phyloP scores from a whole-genome alignment of 2,113 vertebrate species.

The Syngnathus scovelli region DNA sequence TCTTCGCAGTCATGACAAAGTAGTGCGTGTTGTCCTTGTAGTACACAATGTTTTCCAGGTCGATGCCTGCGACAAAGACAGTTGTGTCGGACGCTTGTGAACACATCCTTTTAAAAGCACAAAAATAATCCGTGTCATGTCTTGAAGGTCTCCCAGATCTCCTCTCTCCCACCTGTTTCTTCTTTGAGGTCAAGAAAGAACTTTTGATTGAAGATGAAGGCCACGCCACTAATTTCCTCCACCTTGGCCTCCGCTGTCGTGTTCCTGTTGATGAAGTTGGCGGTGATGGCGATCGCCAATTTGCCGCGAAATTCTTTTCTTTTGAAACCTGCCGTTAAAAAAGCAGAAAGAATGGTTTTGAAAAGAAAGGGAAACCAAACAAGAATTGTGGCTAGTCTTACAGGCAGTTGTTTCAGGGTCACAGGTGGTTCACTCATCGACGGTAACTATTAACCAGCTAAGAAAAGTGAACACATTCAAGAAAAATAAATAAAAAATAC shows the following conservation, averaged over 20 bases:
- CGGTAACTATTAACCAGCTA: too few relatives aligned
- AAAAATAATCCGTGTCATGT: not conserved
- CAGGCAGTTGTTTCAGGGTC: constrained; percentile 49
- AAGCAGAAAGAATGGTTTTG: not conserved
- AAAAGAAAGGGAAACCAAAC: not conserved
- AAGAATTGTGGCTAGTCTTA: constrained; percentile 12
- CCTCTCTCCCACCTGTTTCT: constrained; percentile 79
- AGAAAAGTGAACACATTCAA: too few relatives aligned
- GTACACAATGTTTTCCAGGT: constrained; percentile 98
- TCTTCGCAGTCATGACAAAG: constrained; percentile 99
- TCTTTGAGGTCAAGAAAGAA: constrained; percentile 96
- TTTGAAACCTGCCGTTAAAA: constrained; percentile 77
- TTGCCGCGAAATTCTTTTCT: constrained; percentile 97
- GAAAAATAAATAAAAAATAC: not conserved
- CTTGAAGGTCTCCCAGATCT: not conserved
- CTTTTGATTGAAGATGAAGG: constrained; percentile 99
- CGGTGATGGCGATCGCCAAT: constrained; percentile 95
- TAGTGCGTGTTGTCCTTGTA: constrained; percentile 97
- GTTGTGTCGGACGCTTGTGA: not conserved
- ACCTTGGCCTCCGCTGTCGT: constrained; percentile 95
- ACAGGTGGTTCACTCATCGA: constrained; percentile 20
- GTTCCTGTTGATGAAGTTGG: constrained; percentile 97
- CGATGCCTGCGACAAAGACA: constrained; percentile 76
- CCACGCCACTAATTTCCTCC: constrained; percentile 96
- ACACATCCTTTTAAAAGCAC: not conserved